Conservation (phyloP, 2,888 invertebrate genomes). For the Antitype chi region DNA sequence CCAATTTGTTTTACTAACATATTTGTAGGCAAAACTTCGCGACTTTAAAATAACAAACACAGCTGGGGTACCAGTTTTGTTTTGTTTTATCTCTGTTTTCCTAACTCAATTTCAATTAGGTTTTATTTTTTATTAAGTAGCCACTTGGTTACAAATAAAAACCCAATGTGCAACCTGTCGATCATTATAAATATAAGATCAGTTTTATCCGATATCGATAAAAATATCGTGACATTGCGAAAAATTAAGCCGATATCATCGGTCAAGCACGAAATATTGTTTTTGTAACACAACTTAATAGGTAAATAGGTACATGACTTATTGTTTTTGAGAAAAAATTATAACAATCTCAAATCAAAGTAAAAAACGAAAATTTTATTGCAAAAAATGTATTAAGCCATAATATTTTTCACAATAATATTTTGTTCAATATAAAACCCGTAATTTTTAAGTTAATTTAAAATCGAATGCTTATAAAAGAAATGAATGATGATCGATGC, state of each 20-base stretch:
- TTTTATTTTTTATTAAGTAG: slow-evolving; percentile 12
- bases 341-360: slow-evolving; percentile 2
- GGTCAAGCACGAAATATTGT: slow-evolving; percentile 18
- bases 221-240: slow-evolving; percentile 50
- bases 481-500: slow-evolving; percentile 68
- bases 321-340: slow-evolving; percentile 6
- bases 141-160: slow-evolving; percentile 22
- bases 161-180: slow-evolving; percentile 51
- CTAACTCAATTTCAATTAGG: not conserved
- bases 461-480: slow-evolving; percentile 54
- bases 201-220: slow-evolving; percentile 37
- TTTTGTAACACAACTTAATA: slow-evolving; percentile 14
- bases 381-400: slow-evolving; percentile 17
- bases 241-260: slow-evolving; percentile 25
- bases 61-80: too few relatives aligned
- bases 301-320: slow-evolving; percentile 6
- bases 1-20: slow-evolving; percentile 51
- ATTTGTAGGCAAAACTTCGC: slow-evolving; percentile 18
- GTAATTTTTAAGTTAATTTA: slow-evolving; percentile 51
- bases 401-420: slow-evolving; percentile 1
- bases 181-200: slow-evolving; percentile 52
- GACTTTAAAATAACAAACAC: not conserved
- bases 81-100: not conserved
- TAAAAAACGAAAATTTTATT: not conserved
- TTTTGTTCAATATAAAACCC: slow-evolving; percentile 22